Evolutionary conservation across 2,113 vertebrate species (phyloP).

Genomic region (Phalacrocorax carbo): DNA sequence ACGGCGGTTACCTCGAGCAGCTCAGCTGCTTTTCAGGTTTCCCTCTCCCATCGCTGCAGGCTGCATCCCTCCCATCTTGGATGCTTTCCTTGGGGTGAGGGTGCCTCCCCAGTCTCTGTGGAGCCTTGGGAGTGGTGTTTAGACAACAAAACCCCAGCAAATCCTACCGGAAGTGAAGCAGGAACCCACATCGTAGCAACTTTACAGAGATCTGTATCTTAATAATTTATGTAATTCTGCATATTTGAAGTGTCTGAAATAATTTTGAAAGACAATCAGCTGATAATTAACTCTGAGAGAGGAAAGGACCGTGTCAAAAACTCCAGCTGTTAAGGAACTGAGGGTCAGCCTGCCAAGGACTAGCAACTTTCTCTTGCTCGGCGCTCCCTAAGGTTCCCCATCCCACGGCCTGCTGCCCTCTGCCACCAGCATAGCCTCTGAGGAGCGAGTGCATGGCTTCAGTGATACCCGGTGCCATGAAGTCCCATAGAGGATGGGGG

Average conservation of each 20-base stretch:
- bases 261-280: neutral
- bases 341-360: neutral
- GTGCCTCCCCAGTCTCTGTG: neutral
- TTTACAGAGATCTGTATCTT: neutral
- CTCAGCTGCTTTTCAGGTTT: neutral
- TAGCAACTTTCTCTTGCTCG: neutral
- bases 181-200: neutral
- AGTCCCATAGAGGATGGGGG: neutral
- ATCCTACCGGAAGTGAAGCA: neutral
- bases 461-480: accelerated
- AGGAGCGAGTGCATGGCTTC: accelerated
- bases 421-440: too few species aligned
- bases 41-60: neutral
- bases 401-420: neutral
- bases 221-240: neutral
- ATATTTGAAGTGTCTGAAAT: neutral
- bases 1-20: accelerated
- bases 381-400: neutral
- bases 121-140: neutral
- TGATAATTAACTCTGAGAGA: neutral
- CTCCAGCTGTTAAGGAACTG: neutral
- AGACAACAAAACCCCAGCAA: neutral
- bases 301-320: neutral
- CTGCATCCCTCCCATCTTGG: neutral
- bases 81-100: neutral